A percentile compares a stretch with the other conserved stretches of the same genome.
Evolutionary conservation across 2,797 vertebrate species (phyloP).

Genomic region (Geotrypetes seraphini): DNA sequence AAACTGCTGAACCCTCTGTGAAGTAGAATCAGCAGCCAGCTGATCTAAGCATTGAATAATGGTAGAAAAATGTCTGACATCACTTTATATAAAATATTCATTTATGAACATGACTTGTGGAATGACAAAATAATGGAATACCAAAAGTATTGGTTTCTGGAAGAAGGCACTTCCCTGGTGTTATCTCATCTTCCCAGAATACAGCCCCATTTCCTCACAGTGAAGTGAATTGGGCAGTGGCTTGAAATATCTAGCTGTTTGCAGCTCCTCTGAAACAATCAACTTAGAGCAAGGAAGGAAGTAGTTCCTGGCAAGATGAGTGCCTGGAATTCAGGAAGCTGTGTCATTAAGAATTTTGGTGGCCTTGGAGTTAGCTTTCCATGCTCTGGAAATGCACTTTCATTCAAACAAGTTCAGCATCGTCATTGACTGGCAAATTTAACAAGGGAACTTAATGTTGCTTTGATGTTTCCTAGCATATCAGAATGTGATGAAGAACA

Average conservation of each 20-base stretch:
- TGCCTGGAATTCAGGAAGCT: conserved; percentile 47
- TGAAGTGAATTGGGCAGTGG: conserved; percentile 15
- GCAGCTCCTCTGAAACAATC: conserved; percentile 37
- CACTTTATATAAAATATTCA: background rate
- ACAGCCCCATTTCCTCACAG: conserved; percentile 17
- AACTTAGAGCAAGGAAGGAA: conserved; percentile 58
- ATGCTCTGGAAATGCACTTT: too few relatives aligned
- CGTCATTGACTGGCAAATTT: too few relatives aligned
- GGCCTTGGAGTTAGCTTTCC: conserved; percentile 19
- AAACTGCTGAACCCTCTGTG: too few relatives aligned
- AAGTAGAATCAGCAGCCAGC: too few relatives aligned
- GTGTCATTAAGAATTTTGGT: conserved; percentile 18
- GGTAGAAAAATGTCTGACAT: conserved; percentile 1
- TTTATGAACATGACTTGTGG: background rate
- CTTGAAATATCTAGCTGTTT: conserved; percentile 20
- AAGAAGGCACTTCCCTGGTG: conserved; percentile 6
- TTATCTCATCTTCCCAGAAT: conserved; percentile 38
- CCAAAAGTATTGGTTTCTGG: conserved; percentile 20
- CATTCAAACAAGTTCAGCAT: conserved; percentile 7
- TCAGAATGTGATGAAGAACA: too few relatives aligned
- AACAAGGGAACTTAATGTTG: too few relatives aligned
- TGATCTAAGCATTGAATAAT: background rate
- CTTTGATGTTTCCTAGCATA: conserved; percentile 17
- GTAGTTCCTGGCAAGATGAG: conserved; percentile 43
- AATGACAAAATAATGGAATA: background rate